Evolutionary conservation across 1,140 invertebrate species (phyloP).

Genomic region (Chlorops oryzae): DNA sequence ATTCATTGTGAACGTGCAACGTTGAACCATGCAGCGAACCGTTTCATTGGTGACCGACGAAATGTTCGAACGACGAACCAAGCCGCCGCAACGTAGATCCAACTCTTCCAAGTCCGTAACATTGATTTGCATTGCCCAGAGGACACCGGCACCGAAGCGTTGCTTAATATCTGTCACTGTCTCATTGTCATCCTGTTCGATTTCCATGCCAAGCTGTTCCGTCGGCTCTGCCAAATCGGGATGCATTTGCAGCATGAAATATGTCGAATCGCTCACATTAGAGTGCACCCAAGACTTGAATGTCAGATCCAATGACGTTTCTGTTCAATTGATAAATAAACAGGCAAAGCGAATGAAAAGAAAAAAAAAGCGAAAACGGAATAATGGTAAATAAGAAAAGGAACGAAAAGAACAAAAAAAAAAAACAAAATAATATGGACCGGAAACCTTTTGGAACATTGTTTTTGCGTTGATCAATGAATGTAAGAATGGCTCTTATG

Average conservation of each 20-base stretch:
- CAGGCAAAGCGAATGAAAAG: too few relatives aligned
- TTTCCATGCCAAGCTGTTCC: slow-evolving; percentile 64
- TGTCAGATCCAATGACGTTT: too few relatives aligned
- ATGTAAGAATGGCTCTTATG: too few relatives aligned
- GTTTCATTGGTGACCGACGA: slow-evolving; percentile 53
- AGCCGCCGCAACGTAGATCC: slow-evolving; percentile 64
- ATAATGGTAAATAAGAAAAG: not conserved
- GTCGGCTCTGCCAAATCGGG: slow-evolving; percentile 62
- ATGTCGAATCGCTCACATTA: slow-evolving; percentile 51
- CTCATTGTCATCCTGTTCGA: slow-evolving; percentile 61
- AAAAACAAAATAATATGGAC: too few relatives aligned
- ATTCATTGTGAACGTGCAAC: slow-evolving; percentile 56
- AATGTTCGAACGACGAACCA: slow-evolving; percentile 59
- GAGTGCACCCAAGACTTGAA: slow-evolving; percentile 44
- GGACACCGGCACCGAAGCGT: slow-evolving; percentile 57
- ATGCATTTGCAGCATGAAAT: slow-evolving; percentile 62
- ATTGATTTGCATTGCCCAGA: slow-evolving; percentile 60
- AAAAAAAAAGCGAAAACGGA: too few relatives aligned
- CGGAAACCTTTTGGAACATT: too few relatives aligned
- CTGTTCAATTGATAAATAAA: too few relatives aligned
- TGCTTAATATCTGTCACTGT: slow-evolving; percentile 61
- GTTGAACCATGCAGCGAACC: slow-evolving; percentile 63
- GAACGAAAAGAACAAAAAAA: not conserved
- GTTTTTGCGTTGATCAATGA: too few relatives aligned
- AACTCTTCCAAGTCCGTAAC: slow-evolving; percentile 62